Conservation (phyloP, 2,113 vertebrate genomes). For the Prolemur simus region DNA sequence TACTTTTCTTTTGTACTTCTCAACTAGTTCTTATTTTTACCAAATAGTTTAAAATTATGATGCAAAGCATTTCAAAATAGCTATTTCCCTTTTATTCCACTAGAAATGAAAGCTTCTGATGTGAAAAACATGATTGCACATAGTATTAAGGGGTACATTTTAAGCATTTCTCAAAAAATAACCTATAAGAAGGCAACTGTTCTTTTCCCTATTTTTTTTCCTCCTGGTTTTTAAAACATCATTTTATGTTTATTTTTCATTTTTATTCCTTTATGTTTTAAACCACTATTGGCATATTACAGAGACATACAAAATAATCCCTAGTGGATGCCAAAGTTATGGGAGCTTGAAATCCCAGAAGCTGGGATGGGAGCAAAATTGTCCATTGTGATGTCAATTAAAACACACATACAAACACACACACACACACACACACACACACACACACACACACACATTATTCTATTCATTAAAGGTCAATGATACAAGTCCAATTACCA, state of each 20-base stretch:
- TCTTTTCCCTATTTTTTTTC: background rate
- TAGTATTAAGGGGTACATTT: background rate
- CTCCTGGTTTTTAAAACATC: background rate
- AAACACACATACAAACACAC: background rate
- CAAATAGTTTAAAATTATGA: background rate
- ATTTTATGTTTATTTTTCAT: background rate
- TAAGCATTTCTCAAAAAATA: slow-evolving; percentile 27
- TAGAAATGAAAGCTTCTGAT: background rate
- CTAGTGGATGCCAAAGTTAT: background rate
- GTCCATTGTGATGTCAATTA: background rate
- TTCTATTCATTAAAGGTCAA: background rate
- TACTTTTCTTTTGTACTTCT: background rate
- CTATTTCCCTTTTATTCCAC: background rate
- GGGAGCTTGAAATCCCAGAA: background rate
- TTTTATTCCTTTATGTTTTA: background rate
- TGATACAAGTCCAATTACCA: background rate
- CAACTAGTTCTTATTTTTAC: background rate
- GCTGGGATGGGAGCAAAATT: background rate
- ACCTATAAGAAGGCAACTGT: background rate
- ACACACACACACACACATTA: background rate
- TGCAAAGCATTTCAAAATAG: background rate
- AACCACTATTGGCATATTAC: background rate
- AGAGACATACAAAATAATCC: background rate
- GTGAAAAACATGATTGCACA: background rate
- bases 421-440: background rate